Evolutionary conservation across 2,888 invertebrate species (phyloP).

Genomic region (Tipula unca): DNA sequence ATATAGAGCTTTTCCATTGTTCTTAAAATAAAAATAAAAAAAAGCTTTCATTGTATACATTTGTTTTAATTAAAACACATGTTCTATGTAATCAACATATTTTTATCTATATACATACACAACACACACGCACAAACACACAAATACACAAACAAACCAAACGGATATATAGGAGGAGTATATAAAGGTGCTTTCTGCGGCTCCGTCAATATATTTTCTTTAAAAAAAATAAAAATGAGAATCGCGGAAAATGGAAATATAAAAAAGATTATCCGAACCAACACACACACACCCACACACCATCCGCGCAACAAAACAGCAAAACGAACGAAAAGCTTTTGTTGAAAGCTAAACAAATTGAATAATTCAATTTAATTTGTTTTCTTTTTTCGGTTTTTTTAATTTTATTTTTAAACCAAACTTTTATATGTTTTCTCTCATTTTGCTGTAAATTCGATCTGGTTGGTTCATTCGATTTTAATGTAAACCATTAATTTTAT

Average conservation of each 20-base stretch:
- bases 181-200: not conserved
- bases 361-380: not conserved
- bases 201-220: not conserved
- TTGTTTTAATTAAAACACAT: not conserved
- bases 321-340: not conserved
- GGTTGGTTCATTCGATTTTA: not conserved
- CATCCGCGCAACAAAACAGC: too few species aligned
- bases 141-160: not conserved
- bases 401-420: not conserved
- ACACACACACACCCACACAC: not conserved
- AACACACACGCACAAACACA: too few species aligned
- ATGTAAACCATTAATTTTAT: not conserved
- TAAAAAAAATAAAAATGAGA: not conserved
- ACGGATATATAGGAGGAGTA: not conserved
- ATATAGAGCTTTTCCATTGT: not conserved
- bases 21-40: not conserved
- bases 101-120: not conserved
- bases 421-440: too few species aligned
- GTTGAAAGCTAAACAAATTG: not conserved
- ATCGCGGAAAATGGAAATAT: not conserved
- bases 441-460: not conserved
- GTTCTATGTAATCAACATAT: not conserved
- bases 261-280: not conserved
- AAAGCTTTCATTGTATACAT: not conserved
- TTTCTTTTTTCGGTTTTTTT: too few species aligned